phyloP scores from a whole-genome alignment of 2,113 vertebrate genomes.

The Menidia beryllina region DNA sequence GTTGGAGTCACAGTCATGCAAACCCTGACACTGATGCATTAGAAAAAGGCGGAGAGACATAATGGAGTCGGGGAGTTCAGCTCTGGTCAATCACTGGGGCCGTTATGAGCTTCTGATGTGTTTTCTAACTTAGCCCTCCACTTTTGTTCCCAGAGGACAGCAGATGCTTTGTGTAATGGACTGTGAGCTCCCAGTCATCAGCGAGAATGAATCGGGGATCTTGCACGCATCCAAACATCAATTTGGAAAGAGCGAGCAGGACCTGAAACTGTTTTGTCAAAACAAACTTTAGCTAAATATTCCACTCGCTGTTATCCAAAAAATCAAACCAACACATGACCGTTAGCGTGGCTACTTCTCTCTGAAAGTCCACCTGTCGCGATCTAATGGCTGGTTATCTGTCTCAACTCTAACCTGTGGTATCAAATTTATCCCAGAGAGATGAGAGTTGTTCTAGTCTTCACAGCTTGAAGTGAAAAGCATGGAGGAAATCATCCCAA shows the following conservation, averaged over 20 bases:
- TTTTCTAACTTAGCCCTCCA: slow-evolving; percentile 37
- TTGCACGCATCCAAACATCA: slow-evolving; percentile 6
- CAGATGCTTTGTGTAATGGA: slow-evolving; percentile 33
- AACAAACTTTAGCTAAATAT: background rate
- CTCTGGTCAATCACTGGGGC: slow-evolving; percentile 51
- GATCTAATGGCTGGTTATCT: background rate
- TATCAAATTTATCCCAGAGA: background rate
- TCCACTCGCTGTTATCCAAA: too few relatives aligned
- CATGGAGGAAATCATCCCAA: background rate
- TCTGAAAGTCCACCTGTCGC: background rate
- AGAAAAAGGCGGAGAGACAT: slow-evolving; percentile 2
- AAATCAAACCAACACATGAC: background rate
- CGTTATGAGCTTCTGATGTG: slow-evolving; percentile 57
- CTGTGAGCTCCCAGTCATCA: slow-evolving; percentile 29
- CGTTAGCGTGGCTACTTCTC: background rate
- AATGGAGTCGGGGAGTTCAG: slow-evolving; percentile 53
- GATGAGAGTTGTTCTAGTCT: background rate
- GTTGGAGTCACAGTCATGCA: slow-evolving; percentile 17
- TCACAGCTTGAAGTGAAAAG: background rate
- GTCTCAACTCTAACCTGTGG: background rate
- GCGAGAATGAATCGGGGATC: slow-evolving; percentile 10
- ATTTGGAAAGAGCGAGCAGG: slow-evolving; percentile 7
- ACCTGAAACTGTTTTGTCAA: background rate
- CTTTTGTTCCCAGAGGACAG: slow-evolving; percentile 61
- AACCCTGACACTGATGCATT: background rate